Evolutionary conservation across 2,797 vertebrate genomes (phyloP).

Genomic region (Alectoris magna): DNA sequence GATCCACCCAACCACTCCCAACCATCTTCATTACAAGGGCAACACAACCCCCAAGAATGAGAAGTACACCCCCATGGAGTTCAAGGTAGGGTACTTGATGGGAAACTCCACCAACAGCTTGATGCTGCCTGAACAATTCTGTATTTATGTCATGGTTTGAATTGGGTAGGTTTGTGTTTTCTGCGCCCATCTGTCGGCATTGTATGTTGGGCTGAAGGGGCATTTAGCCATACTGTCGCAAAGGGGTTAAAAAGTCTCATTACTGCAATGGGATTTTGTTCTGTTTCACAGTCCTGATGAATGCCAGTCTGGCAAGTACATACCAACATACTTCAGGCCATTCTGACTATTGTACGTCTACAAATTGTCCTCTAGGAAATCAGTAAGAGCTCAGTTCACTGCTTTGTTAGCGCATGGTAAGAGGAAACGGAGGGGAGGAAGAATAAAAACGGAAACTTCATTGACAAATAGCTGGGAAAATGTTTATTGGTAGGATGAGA

Average conservation of each 20-base stretch:
- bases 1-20: slow-evolving; percentile 90
- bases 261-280: slow-evolving; percentile 46
- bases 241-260: slow-evolving; percentile 41
- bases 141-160: slow-evolving; percentile 8
- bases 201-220: neutral
- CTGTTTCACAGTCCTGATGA: slow-evolving; percentile 26
- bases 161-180: slow-evolving; percentile 7
- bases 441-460: slow-evolving; percentile 59
- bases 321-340: slow-evolving; percentile 15
- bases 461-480: slow-evolving; percentile 39
- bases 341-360: slow-evolving; percentile 40
- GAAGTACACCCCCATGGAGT: slow-evolving; percentile 98
- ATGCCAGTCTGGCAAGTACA: slow-evolving; percentile 40
- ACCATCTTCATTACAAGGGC: slow-evolving; percentile 92
- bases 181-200: slow-evolving; percentile 28
- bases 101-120: neutral
- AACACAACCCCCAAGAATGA: slow-evolving; percentile 93
- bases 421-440: slow-evolving; percentile 59
- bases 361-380: slow-evolving; percentile 22
- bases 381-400: slow-evolving; percentile 33
- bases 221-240: neutral
- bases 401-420: slow-evolving; percentile 26
- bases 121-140: neutral
- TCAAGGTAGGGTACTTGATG: slow-evolving; percentile 85
- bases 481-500: neutral